Conservation (phyloP, 2,888 invertebrate species). For the Gandaritis pyraliata region DNA sequence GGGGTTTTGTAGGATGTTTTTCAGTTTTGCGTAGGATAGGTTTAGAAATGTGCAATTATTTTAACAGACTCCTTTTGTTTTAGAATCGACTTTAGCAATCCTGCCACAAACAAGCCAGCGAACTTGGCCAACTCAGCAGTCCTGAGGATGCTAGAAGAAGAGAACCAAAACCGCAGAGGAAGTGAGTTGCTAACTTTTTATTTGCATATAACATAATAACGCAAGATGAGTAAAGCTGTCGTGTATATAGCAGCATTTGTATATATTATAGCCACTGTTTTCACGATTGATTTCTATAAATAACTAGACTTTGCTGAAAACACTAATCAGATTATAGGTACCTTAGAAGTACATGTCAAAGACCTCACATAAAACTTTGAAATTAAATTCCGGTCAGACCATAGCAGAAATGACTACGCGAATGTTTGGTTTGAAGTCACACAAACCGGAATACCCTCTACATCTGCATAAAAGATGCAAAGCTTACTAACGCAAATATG, state of each 20-base stretch:
- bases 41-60: too few relatives aligned
- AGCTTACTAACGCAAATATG: constrained; percentile 66
- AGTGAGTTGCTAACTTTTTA: constrained; percentile 79
- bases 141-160: constrained; percentile 92
- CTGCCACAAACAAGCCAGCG: constrained; percentile 88
- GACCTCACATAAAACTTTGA: background rate
- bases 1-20: too few relatives aligned
- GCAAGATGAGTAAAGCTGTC: background rate
- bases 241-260: background rate
- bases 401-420: background rate
- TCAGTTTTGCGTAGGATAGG: too few relatives aligned
- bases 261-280: background rate
- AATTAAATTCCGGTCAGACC: background rate
- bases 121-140: constrained; percentile 95
- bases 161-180: constrained; percentile 88
- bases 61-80: constrained; percentile 13
- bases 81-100: constrained; percentile 92
- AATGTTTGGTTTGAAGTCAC: too few relatives aligned
- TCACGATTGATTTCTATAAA: too few relatives aligned
- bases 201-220: constrained; percentile 42
- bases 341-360: background rate
- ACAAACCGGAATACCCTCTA: constrained; percentile 5
- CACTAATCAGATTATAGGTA: too few relatives aligned
- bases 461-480: constrained; percentile 24
- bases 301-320: too few relatives aligned